Conservation (phyloP, 1,140 invertebrate species). For the Megathymus violae region DNA sequence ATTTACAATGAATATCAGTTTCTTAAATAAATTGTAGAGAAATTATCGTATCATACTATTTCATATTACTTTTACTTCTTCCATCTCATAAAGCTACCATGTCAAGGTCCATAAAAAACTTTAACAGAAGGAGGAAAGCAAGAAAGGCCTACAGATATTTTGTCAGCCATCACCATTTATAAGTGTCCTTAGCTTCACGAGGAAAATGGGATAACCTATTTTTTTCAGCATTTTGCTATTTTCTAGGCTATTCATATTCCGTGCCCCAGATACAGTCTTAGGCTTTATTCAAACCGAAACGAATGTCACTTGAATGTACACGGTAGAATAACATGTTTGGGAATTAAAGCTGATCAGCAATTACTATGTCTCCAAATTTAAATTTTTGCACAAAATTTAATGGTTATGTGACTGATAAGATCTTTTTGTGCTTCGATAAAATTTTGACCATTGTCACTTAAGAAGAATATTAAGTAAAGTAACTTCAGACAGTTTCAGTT, state of each 20-base stretch:
- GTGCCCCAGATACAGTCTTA: slow-evolving; percentile 24
- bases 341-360: neutral
- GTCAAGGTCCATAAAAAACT: slow-evolving; percentile 29
- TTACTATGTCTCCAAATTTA: neutral
- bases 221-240: slow-evolving; percentile 28
- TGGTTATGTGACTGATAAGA: too few relatives aligned
- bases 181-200: slow-evolving; percentile 31
- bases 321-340: neutral
- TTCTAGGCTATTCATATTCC: slow-evolving; percentile 28
- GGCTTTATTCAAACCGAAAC: slow-evolving; percentile 7
- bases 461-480: too few relatives aligned
- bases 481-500: too few relatives aligned
- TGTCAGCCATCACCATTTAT: slow-evolving; percentile 32
- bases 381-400: too few relatives aligned
- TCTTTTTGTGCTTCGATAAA: too few relatives aligned
- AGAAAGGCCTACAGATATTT: slow-evolving; percentile 25
- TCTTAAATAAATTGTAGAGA: too few relatives aligned
- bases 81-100: slow-evolving; percentile 28
- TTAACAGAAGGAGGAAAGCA: slow-evolving; percentile 26
- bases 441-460: too few relatives aligned
- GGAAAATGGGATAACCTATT: slow-evolving; percentile 34
- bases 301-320: neutral
- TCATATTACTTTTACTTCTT: too few relatives aligned
- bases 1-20: too few relatives aligned
- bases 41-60: too few relatives aligned